phyloP scores from a whole-genome alignment of 2,888 invertebrate genomes.

The Erebia ligea region DNA sequence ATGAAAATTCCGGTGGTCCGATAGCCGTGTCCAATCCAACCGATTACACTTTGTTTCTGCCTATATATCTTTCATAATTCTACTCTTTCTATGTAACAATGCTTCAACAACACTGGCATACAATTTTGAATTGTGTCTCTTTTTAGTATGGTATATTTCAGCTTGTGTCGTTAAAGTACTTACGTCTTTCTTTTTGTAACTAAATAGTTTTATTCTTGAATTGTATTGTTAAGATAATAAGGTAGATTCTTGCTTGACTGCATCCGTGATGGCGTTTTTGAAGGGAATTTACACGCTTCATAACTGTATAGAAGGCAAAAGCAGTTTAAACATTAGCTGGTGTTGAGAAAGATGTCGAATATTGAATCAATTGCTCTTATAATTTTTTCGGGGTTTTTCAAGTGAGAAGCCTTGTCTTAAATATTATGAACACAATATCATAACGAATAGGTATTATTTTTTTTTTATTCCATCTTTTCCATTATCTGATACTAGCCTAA shows the following conservation, averaged over 20 bases:
- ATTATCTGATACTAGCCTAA: too few relatives aligned
- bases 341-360: conserved; percentile 25
- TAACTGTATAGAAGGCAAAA: conserved; percentile 39
- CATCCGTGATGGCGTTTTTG: conserved; percentile 14
- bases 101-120: neutral
- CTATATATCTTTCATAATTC: conserved; percentile 45
- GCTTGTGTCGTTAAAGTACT: neutral
- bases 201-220: neutral
- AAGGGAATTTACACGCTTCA: conserved; percentile 41
- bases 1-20: conserved; percentile 42
- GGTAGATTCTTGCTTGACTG: conserved; percentile 7
- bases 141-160: conserved; percentile 40
- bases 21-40: conserved; percentile 60
- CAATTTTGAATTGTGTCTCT: conserved; percentile 37
- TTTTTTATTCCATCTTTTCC: too few relatives aligned
- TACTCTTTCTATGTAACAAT: conserved; percentile 24
- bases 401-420: neutral
- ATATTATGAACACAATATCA: too few relatives aligned
- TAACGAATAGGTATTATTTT: too few relatives aligned
- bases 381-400: neutral
- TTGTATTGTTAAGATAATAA: conserved; percentile 8
- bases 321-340: conserved; percentile 39
- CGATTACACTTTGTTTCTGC: conserved; percentile 68
- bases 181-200: neutral
- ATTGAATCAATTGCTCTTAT: conserved; percentile 56